Conservation (phyloP, 2,113 vertebrate genomes). For the Dolichotis patagonum region DNA sequence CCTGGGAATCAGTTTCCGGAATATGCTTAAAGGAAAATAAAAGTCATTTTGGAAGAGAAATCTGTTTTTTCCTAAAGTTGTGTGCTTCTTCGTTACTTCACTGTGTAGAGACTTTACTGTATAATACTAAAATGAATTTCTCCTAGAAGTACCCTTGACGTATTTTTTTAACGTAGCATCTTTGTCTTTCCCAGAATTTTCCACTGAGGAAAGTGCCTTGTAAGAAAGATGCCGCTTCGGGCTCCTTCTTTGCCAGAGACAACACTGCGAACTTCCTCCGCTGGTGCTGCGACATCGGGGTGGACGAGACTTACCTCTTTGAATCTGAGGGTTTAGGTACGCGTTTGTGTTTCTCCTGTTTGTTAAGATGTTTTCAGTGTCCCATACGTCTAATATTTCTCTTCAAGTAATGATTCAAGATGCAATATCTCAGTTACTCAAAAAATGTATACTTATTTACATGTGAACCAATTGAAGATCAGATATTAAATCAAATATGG, state of each 20-base stretch:
- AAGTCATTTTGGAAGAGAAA: conserved; percentile 4
- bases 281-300: conserved; percentile 94
- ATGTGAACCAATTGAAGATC: conserved; percentile 3
- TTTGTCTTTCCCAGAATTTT: conserved; percentile 88
- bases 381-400: conserved; percentile 27
- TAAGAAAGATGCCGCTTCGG: conserved; percentile 94
- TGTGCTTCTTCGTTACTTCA: not conserved
- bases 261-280: conserved; percentile 98
- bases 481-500: conserved; percentile 59
- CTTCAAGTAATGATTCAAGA: conserved; percentile 4
- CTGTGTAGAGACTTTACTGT: not conserved
- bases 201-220: conserved; percentile 93
- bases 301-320: conserved; percentile 97
- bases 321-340: conserved; percentile 98
- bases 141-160: conserved; percentile 8
- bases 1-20: conserved; percentile 18
- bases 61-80: not conserved
- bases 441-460: not conserved
- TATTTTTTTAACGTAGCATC: not conserved
- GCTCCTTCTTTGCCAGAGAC: conserved; percentile 98
- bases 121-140: not conserved
- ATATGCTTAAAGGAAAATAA: conserved; percentile 38
- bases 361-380: not conserved
- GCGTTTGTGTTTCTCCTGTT: conserved; percentile 43
- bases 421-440: not conserved